phyloP scores from a whole-genome alignment of 2,113 vertebrate species.

The Hippolais icterina region DNA sequence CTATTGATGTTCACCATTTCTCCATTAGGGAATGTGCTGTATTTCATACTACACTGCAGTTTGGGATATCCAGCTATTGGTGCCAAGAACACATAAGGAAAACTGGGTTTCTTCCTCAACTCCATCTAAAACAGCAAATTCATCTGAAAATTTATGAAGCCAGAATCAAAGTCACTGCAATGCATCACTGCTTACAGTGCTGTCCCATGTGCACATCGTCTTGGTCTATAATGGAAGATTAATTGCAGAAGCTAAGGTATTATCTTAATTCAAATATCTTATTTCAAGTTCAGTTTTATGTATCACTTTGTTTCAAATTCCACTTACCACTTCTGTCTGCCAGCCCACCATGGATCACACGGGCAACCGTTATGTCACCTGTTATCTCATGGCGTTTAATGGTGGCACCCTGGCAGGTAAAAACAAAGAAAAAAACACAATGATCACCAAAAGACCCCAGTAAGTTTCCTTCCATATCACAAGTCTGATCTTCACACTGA shows the following conservation, averaged over 20 bases:
- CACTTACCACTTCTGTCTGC: conserved; percentile 90
- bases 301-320: background rate
- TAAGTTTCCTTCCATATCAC: background rate
- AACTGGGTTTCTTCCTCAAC: background rate
- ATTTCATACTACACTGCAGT: background rate
- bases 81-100: background rate
- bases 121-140: background rate
- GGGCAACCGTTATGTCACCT: conserved; percentile 91
- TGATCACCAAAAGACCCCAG: background rate
- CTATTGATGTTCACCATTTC: background rate
- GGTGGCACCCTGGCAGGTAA: conserved; percentile 87
- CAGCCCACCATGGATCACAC: conserved; percentile 92
- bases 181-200: background rate
- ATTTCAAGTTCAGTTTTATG: background rate
- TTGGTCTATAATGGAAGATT: background rate
- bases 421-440: background rate
- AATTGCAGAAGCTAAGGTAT: background rate
- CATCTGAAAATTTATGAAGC: background rate
- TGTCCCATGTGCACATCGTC: background rate
- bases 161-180: background rate
- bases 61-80: background rate
- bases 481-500: background rate
- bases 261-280: background rate
- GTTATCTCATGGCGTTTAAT: conserved; percentile 92
- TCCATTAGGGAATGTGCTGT: background rate